Conservation (phyloP, 2,113 vertebrate species). For the Bufo bufo region DNA sequence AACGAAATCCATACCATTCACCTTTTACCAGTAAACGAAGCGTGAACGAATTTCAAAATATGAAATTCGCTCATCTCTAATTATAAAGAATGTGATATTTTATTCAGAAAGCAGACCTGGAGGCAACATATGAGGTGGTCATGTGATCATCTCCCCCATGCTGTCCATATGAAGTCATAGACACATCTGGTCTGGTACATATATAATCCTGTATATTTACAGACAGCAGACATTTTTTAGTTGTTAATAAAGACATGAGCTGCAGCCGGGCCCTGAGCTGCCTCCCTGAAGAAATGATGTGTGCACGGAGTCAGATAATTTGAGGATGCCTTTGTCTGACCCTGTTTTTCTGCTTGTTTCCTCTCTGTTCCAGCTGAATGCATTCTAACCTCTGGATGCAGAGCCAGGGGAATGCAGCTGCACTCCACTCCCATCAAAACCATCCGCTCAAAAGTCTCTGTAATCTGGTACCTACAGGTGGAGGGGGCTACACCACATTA, state of each 20-base stretch:
- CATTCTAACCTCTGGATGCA: slow-evolving; percentile 25
- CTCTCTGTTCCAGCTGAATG: slow-evolving; percentile 51
- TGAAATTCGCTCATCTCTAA: no score
- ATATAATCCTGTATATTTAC: neutral
- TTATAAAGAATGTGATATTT: no score
- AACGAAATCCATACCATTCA: no score
- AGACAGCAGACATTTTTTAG: slow-evolving; percentile 5
- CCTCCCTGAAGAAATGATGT: slow-evolving; percentile 41
- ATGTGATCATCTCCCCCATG: neutral
- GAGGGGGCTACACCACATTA: neutral
- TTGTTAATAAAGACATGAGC: slow-evolving; percentile 34
- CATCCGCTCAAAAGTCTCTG: slow-evolving; percentile 16
- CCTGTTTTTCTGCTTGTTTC: slow-evolving; percentile 52
- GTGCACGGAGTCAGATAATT: slow-evolving; percentile 43
- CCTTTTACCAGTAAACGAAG: no score
- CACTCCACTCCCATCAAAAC: slow-evolving; percentile 12
- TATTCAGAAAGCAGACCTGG: no score
- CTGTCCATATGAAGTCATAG: neutral
- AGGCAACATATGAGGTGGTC: neutral
- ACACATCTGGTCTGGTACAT: neutral
- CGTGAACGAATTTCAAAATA: no score
- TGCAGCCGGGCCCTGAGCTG: neutral
- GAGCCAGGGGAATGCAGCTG: slow-evolving; percentile 38
- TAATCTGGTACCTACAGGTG: slow-evolving; percentile 3
- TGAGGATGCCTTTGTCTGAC: slow-evolving; percentile 30